A percentile compares a stretch with the other conserved stretches of the same genome.
Conservation (phyloP, 2,797 vertebrate species). For the Stomatorhinus walkeri region DNA sequence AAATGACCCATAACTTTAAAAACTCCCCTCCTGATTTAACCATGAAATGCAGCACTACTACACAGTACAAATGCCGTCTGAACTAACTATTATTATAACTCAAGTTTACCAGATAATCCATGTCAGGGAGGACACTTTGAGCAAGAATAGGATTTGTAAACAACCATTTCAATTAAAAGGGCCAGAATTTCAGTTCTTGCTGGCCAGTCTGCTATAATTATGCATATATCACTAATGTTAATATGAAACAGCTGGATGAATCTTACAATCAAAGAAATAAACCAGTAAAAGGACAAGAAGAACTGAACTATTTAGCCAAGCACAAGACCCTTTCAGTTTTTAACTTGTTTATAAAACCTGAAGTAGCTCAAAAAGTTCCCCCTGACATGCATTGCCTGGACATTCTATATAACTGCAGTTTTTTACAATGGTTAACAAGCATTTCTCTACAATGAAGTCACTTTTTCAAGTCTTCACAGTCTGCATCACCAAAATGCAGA, state of each 20-base stretch:
- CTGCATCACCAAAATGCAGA: neutral
- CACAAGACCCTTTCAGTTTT: neutral
- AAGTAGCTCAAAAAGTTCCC: neutral
- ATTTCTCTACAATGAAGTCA: neutral
- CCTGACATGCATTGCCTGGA: neutral
- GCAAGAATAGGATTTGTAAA: neutral
- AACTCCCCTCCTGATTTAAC: neutral
- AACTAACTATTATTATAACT: neutral
- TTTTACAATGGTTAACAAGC: neutral
- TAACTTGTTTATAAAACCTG: neutral
- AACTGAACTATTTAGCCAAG: neutral
- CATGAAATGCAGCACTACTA: neutral
- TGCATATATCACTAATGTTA: neutral
- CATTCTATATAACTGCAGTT: neutral
- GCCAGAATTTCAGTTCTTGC: neutral
- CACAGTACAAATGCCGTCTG: neutral
- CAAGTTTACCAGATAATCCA: neutral
- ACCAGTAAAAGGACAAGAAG: neutral
- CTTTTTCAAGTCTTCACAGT: neutral
- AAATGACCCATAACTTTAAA: neutral
- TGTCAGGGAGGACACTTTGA: neutral
- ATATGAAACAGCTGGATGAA: neutral
- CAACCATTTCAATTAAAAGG: neutral
- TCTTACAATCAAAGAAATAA: neutral
- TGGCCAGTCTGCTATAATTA: neutral